Evolutionary conservation across 2,797 vertebrate genomes (phyloP), one percentile per base, ranked within the genome.

Genomic region (Lerista edwardsae): DNA sequence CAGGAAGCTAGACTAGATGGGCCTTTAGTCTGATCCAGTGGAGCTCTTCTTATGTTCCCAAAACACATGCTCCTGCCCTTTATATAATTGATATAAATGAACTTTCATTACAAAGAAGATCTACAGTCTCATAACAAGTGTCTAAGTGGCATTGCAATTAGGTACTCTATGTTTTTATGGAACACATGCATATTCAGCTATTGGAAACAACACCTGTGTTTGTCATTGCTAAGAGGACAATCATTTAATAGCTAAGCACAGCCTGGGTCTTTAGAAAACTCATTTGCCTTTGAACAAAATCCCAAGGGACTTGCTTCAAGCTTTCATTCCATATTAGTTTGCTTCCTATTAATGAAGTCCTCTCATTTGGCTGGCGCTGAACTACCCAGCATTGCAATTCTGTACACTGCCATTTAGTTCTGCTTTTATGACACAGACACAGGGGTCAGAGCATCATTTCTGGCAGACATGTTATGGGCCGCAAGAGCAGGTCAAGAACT

Each of bases 261-360:
- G 11, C 17, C 21, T 27, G 31, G 81, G 67, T 61, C 41, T 29
- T 80, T 8, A 27, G 64, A 82, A 85, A 83, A 85, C 41, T 51
- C 29, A 19, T 55, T 55, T 77, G 36, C 29, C 59, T 76, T 36
- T 7, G 1, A 11, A 47, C 84, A 85, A 82, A 44, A 87, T 27
- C 84, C 69, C 4, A 34, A 80, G 51, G 71, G 80, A 11, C 74
- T 61, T 4, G 25, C 47, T 47, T 59, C 0, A 3, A 34, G 64
- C 34, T 77, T 65, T 77, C 41, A 73, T 51, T 44, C 57, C 10
- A 75, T n/a, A 14, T 21, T 57, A 34, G 82, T 61, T 75, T 71
- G 55, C 55, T 81, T 51, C 2, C 62, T 69, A 57, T 61, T 41
- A 10, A 67, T 62, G 34, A 84, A 34, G 68, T 31, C 10, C 76